Conservation (phyloP, 2,888 invertebrate species). For the Schizotus pectinicornis region DNA sequence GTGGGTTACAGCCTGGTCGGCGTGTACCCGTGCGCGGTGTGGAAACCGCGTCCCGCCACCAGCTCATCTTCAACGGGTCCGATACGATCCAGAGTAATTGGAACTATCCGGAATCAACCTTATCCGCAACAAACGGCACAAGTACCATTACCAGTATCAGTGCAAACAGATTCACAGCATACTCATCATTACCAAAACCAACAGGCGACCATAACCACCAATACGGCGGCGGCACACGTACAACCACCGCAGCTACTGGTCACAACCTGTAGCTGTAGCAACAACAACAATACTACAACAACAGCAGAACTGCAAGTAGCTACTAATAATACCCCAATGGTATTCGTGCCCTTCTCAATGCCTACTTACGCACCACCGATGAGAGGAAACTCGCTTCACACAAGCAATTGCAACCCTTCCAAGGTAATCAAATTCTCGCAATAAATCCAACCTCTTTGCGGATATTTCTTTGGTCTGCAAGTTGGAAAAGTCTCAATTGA, state of each 20-base stretch:
- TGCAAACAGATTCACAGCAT: slow-evolving; percentile 24
- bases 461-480: slow-evolving; percentile 49
- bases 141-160: slow-evolving; percentile 31
- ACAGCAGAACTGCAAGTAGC: slow-evolving; percentile 38
- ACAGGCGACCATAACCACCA: slow-evolving; percentile 19
- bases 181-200: slow-evolving; percentile 29
- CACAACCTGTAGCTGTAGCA: slow-evolving; percentile 52
- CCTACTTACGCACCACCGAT: slow-evolving; percentile 58
- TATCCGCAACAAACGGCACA: slow-evolving; percentile 33
- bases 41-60: slow-evolving; percentile 54
- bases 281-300: slow-evolving; percentile 40
- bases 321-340: slow-evolving; percentile 55
- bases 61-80: slow-evolving; percentile 31
- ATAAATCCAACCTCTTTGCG: slow-evolving; percentile 31
- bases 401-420: slow-evolving; percentile 56
- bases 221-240: slow-evolving; percentile 44
- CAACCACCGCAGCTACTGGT: slow-evolving; percentile 50
- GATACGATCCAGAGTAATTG: slow-evolving; percentile 34
- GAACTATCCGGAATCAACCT: slow-evolving; percentile 33
- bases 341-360: slow-evolving; percentile 60
- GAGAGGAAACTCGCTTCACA: slow-evolving; percentile 53
- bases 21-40: slow-evolving; percentile 64
- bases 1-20: slow-evolving; percentile 64
- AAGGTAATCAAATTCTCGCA: slow-evolving; percentile 49
- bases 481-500: slow-evolving; percentile 29